These are phyloP conservation scores for Heteromyza rotundicornis DNA, from an alignment of 2,888 invertebrate genomes.

Conservation along the genomic window DNA sequence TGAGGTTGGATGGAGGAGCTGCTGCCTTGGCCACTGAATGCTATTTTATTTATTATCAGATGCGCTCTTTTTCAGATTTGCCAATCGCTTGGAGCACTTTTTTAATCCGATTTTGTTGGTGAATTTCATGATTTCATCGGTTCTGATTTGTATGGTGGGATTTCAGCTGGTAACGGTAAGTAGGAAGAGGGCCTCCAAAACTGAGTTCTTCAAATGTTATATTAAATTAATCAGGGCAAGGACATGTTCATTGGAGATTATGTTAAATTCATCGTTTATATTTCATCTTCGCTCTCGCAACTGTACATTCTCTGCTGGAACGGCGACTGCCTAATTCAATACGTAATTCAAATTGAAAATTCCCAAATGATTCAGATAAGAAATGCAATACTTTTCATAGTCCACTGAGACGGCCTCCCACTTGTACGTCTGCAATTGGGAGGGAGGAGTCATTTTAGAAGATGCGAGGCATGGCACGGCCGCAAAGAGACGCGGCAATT, in stretches of 20 bases:
- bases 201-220: neutral
- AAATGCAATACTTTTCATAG: conserved; percentile 34
- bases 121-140: conserved; percentile 57
- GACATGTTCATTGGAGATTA: conserved; percentile 59
- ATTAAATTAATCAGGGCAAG: conserved; percentile 37
- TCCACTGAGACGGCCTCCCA: conserved; percentile 49
- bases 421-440: conserved; percentile 57
- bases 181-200: conserved; percentile 8
- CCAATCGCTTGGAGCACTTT: conserved; percentile 51
- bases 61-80: conserved; percentile 52
- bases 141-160: conserved; percentile 61
- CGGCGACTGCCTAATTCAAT: conserved; percentile 58
- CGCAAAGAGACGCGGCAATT: too few species aligned
- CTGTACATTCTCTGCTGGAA: conserved; percentile 59
- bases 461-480: neutral
- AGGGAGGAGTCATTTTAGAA: conserved; percentile 33
- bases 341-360: conserved; percentile 45
- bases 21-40: too few species aligned
- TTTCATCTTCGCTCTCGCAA: conserved; percentile 56
- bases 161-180: conserved; percentile 59
- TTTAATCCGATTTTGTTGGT: conserved; percentile 58
- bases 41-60: too few species aligned
- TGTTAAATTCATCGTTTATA: conserved; percentile 57
- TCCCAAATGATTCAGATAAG: too few species aligned
- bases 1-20: too few species aligned